phyloP scores from a whole-genome alignment of 1,140 invertebrate genomes.

The Aphidius gifuensis region DNA sequence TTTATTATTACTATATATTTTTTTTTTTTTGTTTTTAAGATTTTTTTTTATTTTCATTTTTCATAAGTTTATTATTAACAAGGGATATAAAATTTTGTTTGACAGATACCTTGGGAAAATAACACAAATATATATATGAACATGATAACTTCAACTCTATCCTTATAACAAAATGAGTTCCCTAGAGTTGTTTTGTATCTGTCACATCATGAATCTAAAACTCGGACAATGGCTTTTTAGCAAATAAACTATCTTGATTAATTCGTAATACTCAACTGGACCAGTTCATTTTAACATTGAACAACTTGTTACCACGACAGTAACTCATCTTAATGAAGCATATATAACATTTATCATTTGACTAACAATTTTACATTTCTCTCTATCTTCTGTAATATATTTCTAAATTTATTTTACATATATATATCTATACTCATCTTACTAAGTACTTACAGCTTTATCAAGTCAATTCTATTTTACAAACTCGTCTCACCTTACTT shows the following conservation, averaged over 20 bases:
- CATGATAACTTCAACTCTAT: background rate
- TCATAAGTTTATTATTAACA: too few relatives aligned
- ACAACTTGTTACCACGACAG: slow-evolving; percentile 36
- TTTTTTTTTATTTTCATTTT: too few relatives aligned
- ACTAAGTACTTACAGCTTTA: slow-evolving; percentile 21
- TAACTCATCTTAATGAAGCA: slow-evolving; percentile 44
- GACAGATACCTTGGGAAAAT: too few relatives aligned
- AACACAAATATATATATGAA: too few relatives aligned
- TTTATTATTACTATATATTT: slow-evolving; percentile 2
- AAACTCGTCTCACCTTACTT: slow-evolving; percentile 10
- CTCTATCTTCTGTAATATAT: background rate
- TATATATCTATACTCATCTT: slow-evolving; percentile 4
- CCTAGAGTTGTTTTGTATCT: background rate
- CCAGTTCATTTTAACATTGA: slow-evolving; percentile 27
- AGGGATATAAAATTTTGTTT: too few relatives aligned
- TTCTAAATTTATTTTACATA: background rate
- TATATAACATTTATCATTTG: slow-evolving; percentile 35
- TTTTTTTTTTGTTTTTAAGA: background rate
- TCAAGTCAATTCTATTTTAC: slow-evolving; percentile 29
- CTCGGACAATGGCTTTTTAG: background rate
- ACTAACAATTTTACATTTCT: slow-evolving; percentile 17
- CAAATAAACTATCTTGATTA: background rate
- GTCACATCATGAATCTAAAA: background rate
- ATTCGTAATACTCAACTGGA: slow-evolving; percentile 11
- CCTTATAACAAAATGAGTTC: background rate